Percentiles rank a stretch among this genome's conserved stretches.
phyloP scores from a whole-genome alignment of 1,140 invertebrate genomes.

The Pristionchus pacificus region DNA sequence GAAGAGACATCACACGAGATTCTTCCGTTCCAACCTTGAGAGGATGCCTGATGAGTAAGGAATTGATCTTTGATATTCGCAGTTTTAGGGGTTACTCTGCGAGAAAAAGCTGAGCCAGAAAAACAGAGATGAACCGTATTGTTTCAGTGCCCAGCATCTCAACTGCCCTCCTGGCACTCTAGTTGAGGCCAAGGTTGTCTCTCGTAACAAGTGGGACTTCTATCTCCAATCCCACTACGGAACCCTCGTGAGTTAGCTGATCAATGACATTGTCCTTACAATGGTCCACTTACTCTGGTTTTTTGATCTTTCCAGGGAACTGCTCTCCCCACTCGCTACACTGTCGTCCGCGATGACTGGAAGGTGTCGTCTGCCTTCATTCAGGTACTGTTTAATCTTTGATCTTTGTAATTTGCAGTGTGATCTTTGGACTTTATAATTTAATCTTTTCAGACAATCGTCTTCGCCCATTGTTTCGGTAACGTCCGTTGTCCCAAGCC shows the following conservation, averaged over 20 bases:
- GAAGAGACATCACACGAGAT: not conserved
- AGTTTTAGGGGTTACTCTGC: too few species aligned
- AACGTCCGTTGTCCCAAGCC: not conserved
- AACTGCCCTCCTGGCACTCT: not conserved
- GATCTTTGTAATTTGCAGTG: not conserved
- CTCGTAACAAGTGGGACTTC: not conserved
- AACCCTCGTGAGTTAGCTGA: not conserved
- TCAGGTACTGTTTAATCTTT: not conserved
- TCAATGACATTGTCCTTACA: not conserved
- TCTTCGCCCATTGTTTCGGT: not conserved
- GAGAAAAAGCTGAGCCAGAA: too few species aligned
- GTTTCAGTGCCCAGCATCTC: not conserved
- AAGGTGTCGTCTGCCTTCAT: not conserved
- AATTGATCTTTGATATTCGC: too few species aligned
- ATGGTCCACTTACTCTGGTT: not conserved
- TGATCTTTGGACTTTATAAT: not conserved
- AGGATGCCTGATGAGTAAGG: too few species aligned
- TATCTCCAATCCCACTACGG: not conserved
- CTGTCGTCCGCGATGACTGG: not conserved
- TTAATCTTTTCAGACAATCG: not conserved
- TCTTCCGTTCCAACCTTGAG: not conserved
- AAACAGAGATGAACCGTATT: not conserved
- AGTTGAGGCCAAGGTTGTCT: not conserved
- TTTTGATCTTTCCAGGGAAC: not conserved
- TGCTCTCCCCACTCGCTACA: not conserved